Evolutionary conservation across 2,888 invertebrate genomes (phyloP).

Genomic region (Oxytorus armatus): DNA sequence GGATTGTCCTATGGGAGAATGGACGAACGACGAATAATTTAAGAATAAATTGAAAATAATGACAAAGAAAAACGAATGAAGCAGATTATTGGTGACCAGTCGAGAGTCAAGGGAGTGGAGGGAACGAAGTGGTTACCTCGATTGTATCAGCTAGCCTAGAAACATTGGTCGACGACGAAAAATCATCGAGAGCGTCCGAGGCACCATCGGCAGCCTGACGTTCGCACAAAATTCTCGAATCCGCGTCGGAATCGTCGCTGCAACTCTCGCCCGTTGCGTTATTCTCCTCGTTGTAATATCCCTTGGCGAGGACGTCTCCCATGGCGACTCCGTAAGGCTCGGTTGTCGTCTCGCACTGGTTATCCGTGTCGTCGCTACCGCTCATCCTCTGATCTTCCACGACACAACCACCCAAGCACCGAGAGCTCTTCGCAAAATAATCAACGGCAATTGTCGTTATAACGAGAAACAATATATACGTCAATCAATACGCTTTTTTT

Average conservation of each 20-base stretch:
- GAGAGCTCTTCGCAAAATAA: conserved; percentile 47
- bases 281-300: conserved; percentile 73
- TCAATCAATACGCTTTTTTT: conserved; percentile 64
- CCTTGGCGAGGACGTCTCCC: conserved; percentile 83
- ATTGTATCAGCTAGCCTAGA: conserved; percentile 64
- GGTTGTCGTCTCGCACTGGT: conserved; percentile 74
- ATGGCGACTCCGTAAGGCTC: conserved; percentile 77
- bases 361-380: conserved; percentile 75
- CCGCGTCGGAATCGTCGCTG: conserved; percentile 67
- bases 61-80: too few species aligned
- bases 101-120: neutral
- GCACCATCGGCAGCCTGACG: conserved; percentile 68
- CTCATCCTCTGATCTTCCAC: conserved; percentile 73
- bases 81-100: neutral
- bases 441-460: conserved; percentile 48
- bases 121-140: conserved; percentile 43
- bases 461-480: conserved; percentile 51
- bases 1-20: conserved; percentile 8
- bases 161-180: conserved; percentile 67
- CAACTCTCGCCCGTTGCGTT: conserved; percentile 42
- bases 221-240: conserved; percentile 53
- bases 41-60: too few species aligned
- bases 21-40: neutral
- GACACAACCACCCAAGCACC: conserved; percentile 18
- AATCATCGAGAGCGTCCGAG: conserved; percentile 66